Conservation (phyloP, 2,113 vertebrate genomes). For the Dolichotis patagonum region DNA sequence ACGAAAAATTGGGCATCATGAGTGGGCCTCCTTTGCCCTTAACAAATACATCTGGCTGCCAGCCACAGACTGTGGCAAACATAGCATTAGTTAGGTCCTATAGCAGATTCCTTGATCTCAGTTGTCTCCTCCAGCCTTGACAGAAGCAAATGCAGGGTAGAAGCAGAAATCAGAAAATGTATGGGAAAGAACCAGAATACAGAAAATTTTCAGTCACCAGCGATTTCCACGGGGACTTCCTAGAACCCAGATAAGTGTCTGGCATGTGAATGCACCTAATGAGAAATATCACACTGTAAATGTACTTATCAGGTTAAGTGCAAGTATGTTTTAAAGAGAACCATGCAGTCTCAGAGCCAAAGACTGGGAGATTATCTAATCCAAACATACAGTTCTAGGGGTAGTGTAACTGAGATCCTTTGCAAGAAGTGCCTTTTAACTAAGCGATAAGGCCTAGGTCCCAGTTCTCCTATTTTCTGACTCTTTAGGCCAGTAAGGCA, state of each 20-base stretch:
- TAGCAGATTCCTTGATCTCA: fast-evolving
- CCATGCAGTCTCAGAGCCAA: not conserved
- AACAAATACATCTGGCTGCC: not conserved
- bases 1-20: fast-evolving
- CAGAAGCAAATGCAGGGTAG: not conserved
- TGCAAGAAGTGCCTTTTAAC: not conserved
- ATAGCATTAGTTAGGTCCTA: not conserved
- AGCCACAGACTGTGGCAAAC: not conserved
- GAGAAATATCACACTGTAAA: not conserved
- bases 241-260: not conserved
- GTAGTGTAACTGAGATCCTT: not conserved
- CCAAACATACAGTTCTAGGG: not conserved
- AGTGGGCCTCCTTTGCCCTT: not conserved
- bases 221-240: not conserved
- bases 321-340: not conserved
- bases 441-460: not conserved
- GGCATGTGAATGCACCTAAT: not conserved
- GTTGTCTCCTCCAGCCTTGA: not conserved
- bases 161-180: not conserved
- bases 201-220: not conserved
- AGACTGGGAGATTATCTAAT: not conserved
- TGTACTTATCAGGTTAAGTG: not conserved
- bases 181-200: not conserved
- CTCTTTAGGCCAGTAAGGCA: not conserved
- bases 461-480: not conserved